Conservation (phyloP, 2,797 vertebrate genomes). For the Moxostoma hubbsi region DNA sequence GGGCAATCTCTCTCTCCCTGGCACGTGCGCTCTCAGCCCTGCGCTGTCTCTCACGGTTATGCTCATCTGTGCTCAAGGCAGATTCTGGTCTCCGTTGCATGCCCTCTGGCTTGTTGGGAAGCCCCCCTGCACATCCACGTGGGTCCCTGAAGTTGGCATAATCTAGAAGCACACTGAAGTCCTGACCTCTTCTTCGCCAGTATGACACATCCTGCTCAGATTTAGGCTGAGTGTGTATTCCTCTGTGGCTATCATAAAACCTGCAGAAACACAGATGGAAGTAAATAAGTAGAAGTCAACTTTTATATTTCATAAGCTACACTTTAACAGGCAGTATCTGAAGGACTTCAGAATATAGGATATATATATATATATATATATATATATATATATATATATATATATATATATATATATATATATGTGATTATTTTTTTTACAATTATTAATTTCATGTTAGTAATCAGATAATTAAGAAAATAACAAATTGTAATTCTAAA, state of each 20-base stretch:
- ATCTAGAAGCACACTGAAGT: constrained; percentile 83
- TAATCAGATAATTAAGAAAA: too few species aligned
- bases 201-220: constrained; percentile 80
- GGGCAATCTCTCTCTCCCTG: constrained; percentile 75
- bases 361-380: too few species aligned
- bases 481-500: too few species aligned
- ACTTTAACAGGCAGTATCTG: not conserved
- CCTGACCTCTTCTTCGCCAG: constrained; percentile 91
- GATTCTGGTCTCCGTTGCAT: constrained; percentile 77
- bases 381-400: too few species aligned
- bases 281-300: not conserved
- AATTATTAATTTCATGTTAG: too few species aligned
- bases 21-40: constrained; percentile 75
- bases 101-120: constrained; percentile 67
- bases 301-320: constrained; percentile 1
- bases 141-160: constrained; percentile 79
- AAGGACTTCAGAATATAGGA: too few species aligned
- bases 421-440: too few species aligned
- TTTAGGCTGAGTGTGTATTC: constrained; percentile 77
- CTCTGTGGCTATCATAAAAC: constrained; percentile 77
- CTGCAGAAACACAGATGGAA: constrained; percentile 64
- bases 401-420: too few species aligned
- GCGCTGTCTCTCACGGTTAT: constrained; percentile 80
- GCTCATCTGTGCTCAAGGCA: constrained; percentile 70
- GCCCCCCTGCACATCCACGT: constrained; percentile 70